Evolutionary conservation across 1,140 invertebrate species (phyloP), one percentile per base, ranked within the genome.

Genomic region (Bombus superbus): DNA sequence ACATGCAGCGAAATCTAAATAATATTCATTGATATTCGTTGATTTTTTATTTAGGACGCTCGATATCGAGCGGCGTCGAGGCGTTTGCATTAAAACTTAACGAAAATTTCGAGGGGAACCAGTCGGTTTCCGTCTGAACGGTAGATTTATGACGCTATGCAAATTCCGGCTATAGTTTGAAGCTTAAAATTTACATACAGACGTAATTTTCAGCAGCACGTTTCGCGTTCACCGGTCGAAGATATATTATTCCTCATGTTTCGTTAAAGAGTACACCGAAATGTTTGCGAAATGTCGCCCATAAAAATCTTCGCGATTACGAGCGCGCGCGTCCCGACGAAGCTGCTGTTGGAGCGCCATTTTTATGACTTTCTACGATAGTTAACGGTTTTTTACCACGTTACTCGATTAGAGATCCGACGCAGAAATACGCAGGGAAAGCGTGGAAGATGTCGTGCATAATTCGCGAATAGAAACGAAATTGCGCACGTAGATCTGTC

Each of bases 181-280:
- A 89, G 80, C 83, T 85, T 76, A 81, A 89, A 88, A 88, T 89
- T 89, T 89, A 73, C 88, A 88, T 88, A 85, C 40, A 77, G 69
- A 85, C 87, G 86, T 88, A 88, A 88, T 88, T 88, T 79, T 88
- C 82, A 35, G 68, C 57, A 28, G 86, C 81, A 53, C 81, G 82
- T 85, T 40, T 53, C 62, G 38, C 64, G 77, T 77, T 80, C 69
- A 71, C 74, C 28, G 71, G 64, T 44, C 59, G 28, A 44, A 79
- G 40, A 88, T 87, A 87, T 88, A 88, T 87, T 84, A 87, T 88
- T 88, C 72, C 79, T 88, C 77, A 25, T 84, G 71, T 88, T 87
- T 75, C 57, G 76, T 72, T 78, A 68, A 85, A 69, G 53, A 68
- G 28, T 11, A 38, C n/a, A 44, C n/a, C 28, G 32, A 68, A 77